Evolutionary conservation across 1,140 invertebrate genomes (phyloP), one percentile per base, ranked within the genome.

Genomic region (Portunus trituberculatus): DNA sequence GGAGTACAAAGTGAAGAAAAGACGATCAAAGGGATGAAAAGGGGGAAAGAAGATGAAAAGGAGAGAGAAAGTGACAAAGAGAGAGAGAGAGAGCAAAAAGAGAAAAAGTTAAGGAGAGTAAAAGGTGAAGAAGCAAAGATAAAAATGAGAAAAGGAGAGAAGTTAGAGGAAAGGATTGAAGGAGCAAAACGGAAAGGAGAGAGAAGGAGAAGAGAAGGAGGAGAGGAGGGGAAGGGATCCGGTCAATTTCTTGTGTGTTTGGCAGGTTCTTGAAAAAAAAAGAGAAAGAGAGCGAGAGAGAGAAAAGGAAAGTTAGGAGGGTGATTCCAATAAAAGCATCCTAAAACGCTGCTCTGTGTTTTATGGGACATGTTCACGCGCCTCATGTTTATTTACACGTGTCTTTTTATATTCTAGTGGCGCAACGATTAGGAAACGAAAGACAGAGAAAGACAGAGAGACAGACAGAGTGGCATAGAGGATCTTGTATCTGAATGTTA

Each of bases 161-260:
- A 76, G n/a, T 7, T n/a, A n/a, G n/a, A n/a, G 6, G 20, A 76
- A 76, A 76, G 67, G n/a, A 76, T n/a, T n/a, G 67, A 76, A 76
- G 67, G 67, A 76, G n/a, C 6, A 76, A 76, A 76, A 7, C 6
- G n/a, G 67, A 76, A 76, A 76, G 67, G 67, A n/a, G 52, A 76
- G 67, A 76, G 20, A 25, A 76, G 20, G 10, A 59, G 20, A 59
- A 10, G 20, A 59, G 52, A 59, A 10, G 20, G 20, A 59, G 52
- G 20, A 59, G 20, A 59, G 52, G 20, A 59, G 52, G 20, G 20
- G 52, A 59, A 16, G 10, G 52, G 52, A 59, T 10, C 52, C 10
- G 67, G 67, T 76, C 67, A 76, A 76, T 76, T n/a, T n/a, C n/a
- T 76, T 25, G 67, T 76, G 67, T 25, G 67, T 76, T 76, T 76